Evolutionary conservation across 2,888 invertebrate genomes (phyloP).

Genomic region (Smittia aterrima): DNA sequence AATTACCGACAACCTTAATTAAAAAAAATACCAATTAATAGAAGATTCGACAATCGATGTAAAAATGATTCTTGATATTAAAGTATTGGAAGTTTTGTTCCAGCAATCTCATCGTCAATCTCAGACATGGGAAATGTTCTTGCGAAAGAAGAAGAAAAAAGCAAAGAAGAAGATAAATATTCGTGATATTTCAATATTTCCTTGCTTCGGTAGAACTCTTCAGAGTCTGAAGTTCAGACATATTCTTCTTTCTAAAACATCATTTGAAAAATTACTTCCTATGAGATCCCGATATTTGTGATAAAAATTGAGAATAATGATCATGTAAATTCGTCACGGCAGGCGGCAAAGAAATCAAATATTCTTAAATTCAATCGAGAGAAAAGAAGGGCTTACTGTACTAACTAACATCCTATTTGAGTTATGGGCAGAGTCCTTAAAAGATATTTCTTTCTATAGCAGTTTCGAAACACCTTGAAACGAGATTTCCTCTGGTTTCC

Average conservation of each 20-base stretch:
- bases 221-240: not conserved
- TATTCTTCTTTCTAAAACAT: not conserved
- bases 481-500: too few species aligned
- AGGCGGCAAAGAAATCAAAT: not conserved
- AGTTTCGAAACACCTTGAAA: too few species aligned
- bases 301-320: not conserved
- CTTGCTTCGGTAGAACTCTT: not conserved
- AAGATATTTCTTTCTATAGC: too few species aligned
- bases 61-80: not conserved
- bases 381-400: too few species aligned
- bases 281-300: not conserved
- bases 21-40: not conserved
- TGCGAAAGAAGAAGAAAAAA: not conserved
- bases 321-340: not conserved
- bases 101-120: not conserved
- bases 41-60: not conserved
- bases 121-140: not conserved
- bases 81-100: not conserved
- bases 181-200: conserved; percentile 1
- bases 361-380: not conserved
- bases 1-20: too few species aligned
- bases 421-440: too few species aligned
- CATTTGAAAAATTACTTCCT: not conserved
- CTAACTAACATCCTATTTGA: too few species aligned
- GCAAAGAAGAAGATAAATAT: not conserved